Conservation (phyloP, 2,113 vertebrate species). For the Poeciliopsis prolifica region DNA sequence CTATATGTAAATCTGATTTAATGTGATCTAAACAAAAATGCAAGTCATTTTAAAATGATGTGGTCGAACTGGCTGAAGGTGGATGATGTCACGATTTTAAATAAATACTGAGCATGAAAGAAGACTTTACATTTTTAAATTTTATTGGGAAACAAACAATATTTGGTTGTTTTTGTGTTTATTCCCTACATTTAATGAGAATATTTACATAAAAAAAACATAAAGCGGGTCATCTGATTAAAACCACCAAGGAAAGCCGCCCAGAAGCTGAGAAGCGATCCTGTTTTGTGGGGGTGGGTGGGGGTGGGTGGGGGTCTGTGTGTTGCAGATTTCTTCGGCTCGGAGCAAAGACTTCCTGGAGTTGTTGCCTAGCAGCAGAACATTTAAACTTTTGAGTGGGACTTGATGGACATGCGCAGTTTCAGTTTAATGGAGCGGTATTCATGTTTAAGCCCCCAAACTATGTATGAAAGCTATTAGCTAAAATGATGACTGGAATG, state of each 20-base stretch:
- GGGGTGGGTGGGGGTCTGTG: neutral
- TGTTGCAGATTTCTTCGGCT: slow-evolving; percentile 5
- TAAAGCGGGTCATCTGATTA: neutral
- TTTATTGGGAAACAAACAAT: too few relatives aligned
- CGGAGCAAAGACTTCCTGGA: slow-evolving; percentile 6
- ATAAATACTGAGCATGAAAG: neutral
- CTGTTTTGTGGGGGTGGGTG: neutral
- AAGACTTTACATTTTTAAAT: neutral
- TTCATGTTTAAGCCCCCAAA: neutral
- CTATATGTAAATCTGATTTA: too few relatives aligned
- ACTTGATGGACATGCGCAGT: too few relatives aligned
- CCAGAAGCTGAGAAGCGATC: neutral
- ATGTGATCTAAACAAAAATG: neutral
- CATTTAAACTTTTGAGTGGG: neutral
- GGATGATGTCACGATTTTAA: neutral
- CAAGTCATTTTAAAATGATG: neutral
- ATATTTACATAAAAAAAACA: too few relatives aligned
- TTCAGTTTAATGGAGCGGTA: neutral
- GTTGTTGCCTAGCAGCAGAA: slow-evolving; percentile 28
- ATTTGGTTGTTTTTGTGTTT: too few relatives aligned
- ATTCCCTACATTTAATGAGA: neutral
- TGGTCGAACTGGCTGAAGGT: neutral
- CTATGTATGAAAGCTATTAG: slow-evolving; percentile 2
- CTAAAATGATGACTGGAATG: too few relatives aligned
- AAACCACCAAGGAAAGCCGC: neutral